These are phyloP conservation scores for Idaea biselata DNA, from an alignment of 2,888 invertebrate species.

Conservation along the genomic window DNA sequence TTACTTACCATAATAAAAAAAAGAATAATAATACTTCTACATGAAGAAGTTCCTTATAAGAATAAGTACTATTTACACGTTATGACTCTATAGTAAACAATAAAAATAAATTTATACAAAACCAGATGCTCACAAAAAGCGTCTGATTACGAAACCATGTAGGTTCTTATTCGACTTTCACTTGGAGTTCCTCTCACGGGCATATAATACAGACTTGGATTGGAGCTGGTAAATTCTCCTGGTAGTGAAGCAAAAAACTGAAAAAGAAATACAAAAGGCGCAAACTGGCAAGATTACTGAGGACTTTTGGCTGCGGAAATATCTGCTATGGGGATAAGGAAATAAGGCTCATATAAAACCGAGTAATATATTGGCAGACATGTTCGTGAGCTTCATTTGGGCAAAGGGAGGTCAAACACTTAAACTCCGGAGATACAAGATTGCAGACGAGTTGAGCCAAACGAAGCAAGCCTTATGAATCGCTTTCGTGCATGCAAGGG, in stretches of 20 bases:
- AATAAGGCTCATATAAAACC: conserved; percentile 43
- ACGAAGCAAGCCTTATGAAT: conserved; percentile 72
- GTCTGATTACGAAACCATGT: conserved; percentile 37
- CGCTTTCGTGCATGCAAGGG: conserved; percentile 61
- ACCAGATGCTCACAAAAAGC: conserved; percentile 24
- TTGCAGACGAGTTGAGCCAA: conserved; percentile 71
- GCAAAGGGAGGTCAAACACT: conserved; percentile 74
- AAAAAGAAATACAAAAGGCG: conserved; percentile 72
- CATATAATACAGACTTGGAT: conserved; percentile 58
- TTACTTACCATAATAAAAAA: too few relatives aligned
- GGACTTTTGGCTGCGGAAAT: conserved; percentile 34
- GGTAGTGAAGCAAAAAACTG: conserved; percentile 58
- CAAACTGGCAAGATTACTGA: conserved; percentile 46
- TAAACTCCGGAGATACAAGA: conserved; percentile 74
- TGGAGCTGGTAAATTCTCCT: conserved; percentile 67
- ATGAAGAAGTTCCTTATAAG: background rate
- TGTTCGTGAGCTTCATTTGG: conserved; percentile 71
- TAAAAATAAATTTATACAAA: conserved; percentile 26
- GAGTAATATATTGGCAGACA: conserved; percentile 49
- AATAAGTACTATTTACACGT: conserved; percentile 7
- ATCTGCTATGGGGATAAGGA: conserved; percentile 37
- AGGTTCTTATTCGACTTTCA: conserved; percentile 37
- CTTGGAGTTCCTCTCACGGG: conserved; percentile 46
- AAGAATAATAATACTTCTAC: background rate
- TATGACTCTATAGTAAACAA: conserved; percentile 15